phyloP scores from a whole-genome alignment of 2,113 vertebrate species.

The Nestor notabilis region DNA sequence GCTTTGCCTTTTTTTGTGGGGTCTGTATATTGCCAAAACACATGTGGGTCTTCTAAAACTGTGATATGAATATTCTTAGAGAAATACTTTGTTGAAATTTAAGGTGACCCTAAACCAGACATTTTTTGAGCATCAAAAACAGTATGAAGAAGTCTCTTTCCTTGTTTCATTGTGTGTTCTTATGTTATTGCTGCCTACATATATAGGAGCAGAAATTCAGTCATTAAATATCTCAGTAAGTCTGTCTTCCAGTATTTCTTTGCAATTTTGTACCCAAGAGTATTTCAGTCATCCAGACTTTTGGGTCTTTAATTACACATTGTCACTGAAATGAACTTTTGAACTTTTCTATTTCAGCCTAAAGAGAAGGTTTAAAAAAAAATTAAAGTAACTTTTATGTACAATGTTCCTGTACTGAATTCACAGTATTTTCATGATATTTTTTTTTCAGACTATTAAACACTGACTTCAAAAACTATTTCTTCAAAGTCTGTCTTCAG shows the following conservation, averaged over 20 bases:
- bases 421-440: not conserved
- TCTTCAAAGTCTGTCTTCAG: slow-evolving; percentile 51
- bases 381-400: not conserved
- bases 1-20: not conserved
- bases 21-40: not conserved
- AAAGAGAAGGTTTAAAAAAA: not conserved
- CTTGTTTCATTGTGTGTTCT: not conserved
- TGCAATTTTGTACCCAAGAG: not conserved
- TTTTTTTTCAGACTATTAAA: slow-evolving; percentile 29
- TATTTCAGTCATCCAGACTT: slow-evolving; percentile 16
- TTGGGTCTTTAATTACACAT: slow-evolving; percentile 32
- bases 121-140: not conserved
- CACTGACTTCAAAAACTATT: slow-evolving; percentile 26
- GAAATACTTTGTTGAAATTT: not conserved
- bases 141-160: not conserved
- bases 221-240: not conserved
- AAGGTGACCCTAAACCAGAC: not conserved
- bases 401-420: not conserved
- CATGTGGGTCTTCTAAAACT: not conserved
- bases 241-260: not conserved
- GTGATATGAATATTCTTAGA: not conserved
- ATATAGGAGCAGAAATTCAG: not conserved
- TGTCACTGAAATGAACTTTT: slow-evolving; percentile 42
- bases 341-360: not conserved
- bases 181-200: not conserved